These are phyloP conservation scores for Verasper variegatus DNA, from an alignment of 2,113 vertebrate species.

Conservation along the genomic window DNA sequence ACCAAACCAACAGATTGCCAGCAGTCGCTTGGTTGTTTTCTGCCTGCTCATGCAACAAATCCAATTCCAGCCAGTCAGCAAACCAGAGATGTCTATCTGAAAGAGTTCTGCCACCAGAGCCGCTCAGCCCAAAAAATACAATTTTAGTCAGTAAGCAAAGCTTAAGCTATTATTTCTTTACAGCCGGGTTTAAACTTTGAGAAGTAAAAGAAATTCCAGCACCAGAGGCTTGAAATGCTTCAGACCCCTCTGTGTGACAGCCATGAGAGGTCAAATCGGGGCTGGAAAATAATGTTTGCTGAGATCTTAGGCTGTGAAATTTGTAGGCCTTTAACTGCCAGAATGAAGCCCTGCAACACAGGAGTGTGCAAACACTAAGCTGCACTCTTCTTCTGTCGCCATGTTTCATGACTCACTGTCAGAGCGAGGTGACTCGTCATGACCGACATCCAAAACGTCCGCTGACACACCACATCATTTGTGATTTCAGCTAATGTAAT, in stretches of 20 bases:
- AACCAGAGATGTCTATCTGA: constrained; percentile 68
- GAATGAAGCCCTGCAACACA: background rate
- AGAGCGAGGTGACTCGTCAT: background rate
- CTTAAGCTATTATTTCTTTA: constrained; percentile 39
- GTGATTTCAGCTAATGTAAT: background rate
- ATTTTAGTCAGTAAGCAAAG: constrained; percentile 45
- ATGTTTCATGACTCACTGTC: background rate
- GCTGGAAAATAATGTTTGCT: background rate
- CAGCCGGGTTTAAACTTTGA: constrained; percentile 20
- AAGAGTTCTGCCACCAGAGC: constrained; percentile 52
- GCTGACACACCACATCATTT: background rate
- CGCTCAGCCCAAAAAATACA: constrained; percentile 56
- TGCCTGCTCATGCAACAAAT: constrained; percentile 76
- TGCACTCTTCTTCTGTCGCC: background rate
- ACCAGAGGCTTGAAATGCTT: constrained; percentile 4
- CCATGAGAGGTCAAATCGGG: background rate
- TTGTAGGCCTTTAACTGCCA: background rate
- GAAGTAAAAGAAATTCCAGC: constrained; percentile 21
- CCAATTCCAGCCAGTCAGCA: constrained; percentile 68
- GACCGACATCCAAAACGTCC: background rate
- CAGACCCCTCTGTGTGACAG: background rate
- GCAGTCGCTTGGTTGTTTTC: constrained; percentile 67
- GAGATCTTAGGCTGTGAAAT: background rate
- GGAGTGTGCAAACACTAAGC: background rate
- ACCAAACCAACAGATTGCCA: constrained; percentile 67